Conservation (phyloP, 2,888 invertebrate genomes). For the Lithophane socia region DNA sequence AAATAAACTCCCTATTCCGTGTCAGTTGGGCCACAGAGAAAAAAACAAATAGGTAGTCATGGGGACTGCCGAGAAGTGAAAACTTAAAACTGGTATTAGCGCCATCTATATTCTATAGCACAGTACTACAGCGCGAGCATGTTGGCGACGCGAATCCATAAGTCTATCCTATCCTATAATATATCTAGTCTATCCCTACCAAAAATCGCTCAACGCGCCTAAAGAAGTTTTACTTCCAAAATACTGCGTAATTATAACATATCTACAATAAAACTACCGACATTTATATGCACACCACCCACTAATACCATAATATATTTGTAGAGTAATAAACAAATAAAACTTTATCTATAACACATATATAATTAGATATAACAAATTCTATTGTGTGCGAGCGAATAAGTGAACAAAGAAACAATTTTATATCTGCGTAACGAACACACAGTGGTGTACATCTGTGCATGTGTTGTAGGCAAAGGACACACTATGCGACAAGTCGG, state of each 20-base stretch:
- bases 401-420: constrained; percentile 57
- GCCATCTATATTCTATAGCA: no score
- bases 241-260: constrained; percentile 10
- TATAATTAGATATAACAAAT: constrained; percentile 11
- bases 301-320: constrained; percentile 10
- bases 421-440: constrained; percentile 40
- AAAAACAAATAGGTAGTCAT: no score
- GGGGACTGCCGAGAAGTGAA: no score
- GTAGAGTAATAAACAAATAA: constrained; percentile 11
- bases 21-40: background rate
- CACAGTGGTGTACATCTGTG: constrained; percentile 23
- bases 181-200: no score
- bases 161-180: no score
- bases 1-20: background rate
- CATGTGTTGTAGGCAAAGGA: background rate
- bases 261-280: background rate
- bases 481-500: constrained; percentile 3
- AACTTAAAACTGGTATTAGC: no score
- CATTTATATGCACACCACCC: background rate
- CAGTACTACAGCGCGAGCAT: no score
- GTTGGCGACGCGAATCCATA: no score
- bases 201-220: no score
- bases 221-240: no score
- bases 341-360: constrained; percentile 21
- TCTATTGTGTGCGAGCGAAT: constrained; percentile 23